Percentiles rank a stretch among this genome's conserved stretches.
These are phyloP conservation scores for Atethmia centrago DNA, from an alignment of 2,888 invertebrate species.

Conservation along the genomic window DNA sequence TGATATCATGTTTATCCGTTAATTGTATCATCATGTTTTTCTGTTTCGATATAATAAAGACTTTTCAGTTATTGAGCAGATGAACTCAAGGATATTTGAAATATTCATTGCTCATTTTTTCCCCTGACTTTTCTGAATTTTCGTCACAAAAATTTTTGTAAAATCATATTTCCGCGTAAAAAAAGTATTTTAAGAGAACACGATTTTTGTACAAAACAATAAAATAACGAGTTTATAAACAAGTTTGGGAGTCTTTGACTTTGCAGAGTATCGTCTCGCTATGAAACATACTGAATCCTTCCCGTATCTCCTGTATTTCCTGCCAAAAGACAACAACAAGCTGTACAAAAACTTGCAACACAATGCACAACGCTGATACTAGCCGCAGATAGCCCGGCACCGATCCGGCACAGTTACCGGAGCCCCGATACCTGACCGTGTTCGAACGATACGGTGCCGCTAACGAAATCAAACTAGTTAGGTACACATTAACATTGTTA, in stretches of 20 bases:
- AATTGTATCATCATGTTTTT: neutral
- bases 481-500: constrained; percentile 44
- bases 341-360: constrained; percentile 26
- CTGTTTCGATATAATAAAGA: neutral
- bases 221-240: no score
- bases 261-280: neutral
- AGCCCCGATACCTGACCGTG: constrained; percentile 78
- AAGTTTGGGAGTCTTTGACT: neutral
- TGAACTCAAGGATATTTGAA: neutral
- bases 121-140: no score
- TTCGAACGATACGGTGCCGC: constrained; percentile 70
- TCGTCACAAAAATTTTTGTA: neutral
- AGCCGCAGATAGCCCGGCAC: constrained; percentile 53
- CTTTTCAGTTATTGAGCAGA: neutral
- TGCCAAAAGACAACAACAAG: neutral
- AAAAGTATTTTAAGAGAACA: neutral
- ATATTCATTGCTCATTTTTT: neutral
- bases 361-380: constrained; percentile 38
- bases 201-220: neutral
- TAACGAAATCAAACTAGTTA: constrained; percentile 66
- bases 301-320: neutral
- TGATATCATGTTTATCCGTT: neutral
- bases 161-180: no score
- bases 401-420: constrained; percentile 76
- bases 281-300: neutral